A percentile compares a stretch with the other conserved stretches of the same genome.
phyloP scores from a whole-genome alignment of 2,797 vertebrate genomes.

The Merluccius polli region DNA sequence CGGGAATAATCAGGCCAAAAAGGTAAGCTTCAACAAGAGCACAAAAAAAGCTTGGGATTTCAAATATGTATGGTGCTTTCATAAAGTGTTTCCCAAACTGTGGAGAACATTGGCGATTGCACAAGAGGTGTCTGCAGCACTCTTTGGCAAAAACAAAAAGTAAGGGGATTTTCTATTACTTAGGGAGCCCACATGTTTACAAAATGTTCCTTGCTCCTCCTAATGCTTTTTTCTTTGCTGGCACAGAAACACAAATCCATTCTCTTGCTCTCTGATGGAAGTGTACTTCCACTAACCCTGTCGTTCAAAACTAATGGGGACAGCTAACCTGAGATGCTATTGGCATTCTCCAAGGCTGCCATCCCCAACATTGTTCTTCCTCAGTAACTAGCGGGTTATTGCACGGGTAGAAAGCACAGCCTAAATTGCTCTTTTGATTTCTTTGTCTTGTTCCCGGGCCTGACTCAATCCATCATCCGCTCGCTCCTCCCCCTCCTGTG shows the following conservation, averaged over 20 bases:
- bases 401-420: constrained; percentile 43
- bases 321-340: not conserved
- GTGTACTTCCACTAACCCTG: not conserved
- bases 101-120: constrained; percentile 25
- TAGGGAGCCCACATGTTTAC: constrained; percentile 7
- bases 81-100: constrained; percentile 14
- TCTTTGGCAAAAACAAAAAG: constrained; percentile 18
- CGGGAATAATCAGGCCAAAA: constrained; percentile 67
- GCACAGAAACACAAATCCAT: not conserved
- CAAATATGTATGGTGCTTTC: constrained; percentile 2
- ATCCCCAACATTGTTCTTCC: constrained; percentile 22
- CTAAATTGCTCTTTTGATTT: constrained; percentile 65
- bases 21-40: constrained; percentile 53
- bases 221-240: not conserved
- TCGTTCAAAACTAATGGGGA: not conserved
- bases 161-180: constrained; percentile 15
- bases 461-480: constrained; percentile 49
- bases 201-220: not conserved
- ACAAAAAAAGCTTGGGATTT: not conserved
- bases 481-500: constrained; percentile 39
- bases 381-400: constrained; percentile 53
- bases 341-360: constrained; percentile 10
- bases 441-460: constrained; percentile 56
- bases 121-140: constrained; percentile 18
- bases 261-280: not conserved